Evolutionary conservation across 1,140 invertebrate species (phyloP).

Genomic region (Gyrodactylus salaris): DNA sequence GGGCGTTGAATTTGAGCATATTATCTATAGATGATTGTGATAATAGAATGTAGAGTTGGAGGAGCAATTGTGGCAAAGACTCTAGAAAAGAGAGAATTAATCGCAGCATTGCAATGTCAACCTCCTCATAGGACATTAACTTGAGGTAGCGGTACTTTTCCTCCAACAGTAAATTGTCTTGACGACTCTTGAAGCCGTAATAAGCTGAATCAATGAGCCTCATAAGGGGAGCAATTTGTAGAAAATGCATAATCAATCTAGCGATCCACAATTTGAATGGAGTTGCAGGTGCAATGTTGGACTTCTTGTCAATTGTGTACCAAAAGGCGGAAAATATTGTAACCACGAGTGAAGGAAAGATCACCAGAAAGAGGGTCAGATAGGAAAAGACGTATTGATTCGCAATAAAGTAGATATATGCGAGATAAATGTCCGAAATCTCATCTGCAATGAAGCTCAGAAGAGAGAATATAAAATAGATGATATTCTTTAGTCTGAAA

Average conservation of each 20-base stretch:
- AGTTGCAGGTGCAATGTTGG: not conserved
- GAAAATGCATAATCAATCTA: not conserved
- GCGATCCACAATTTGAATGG: not conserved
- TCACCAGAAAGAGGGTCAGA: not conserved
- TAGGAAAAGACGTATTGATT: not conserved
- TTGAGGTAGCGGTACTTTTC: not conserved
- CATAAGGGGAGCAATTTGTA: not conserved
- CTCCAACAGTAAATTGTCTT: not conserved
- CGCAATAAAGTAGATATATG: not conserved
- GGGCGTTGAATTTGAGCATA: not conserved
- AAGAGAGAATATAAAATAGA: not conserved
- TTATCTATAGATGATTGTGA: not conserved
- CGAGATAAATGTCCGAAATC: not conserved
- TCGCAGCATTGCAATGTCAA: not conserved
- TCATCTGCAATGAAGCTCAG: not conserved
- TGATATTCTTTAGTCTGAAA: not conserved
- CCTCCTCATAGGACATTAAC: not conserved
- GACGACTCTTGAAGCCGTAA: not conserved
- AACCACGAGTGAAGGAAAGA: not conserved
- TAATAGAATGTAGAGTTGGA: not conserved
- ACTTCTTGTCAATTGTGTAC: not conserved
- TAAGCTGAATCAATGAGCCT: not conserved
- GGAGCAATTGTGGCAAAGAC: not conserved
- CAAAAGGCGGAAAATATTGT: not conserved
- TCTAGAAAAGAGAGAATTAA: not conserved